Conservation (phyloP, 2,797 vertebrate species). For the Acanthurus tractus region DNA sequence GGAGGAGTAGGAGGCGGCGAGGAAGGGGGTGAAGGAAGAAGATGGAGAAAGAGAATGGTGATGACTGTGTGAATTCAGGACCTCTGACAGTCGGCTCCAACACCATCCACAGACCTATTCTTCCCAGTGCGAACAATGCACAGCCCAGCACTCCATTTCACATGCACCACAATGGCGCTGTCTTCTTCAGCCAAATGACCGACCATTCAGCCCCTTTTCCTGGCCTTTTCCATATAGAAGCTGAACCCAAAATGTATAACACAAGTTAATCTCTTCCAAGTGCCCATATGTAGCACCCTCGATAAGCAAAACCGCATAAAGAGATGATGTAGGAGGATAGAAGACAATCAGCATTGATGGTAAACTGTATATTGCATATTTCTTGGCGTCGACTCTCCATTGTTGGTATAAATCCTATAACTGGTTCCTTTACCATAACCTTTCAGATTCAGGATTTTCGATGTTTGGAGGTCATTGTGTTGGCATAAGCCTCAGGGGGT, state of each 20-base stretch:
- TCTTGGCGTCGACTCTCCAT: not conserved
- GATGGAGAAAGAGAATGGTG: constrained; percentile 5
- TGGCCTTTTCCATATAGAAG: not conserved
- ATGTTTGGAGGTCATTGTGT: not conserved
- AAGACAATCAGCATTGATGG: not conserved
- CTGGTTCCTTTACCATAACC: not conserved
- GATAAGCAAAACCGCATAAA: not conserved
- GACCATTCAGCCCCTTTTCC: constrained; percentile 20
- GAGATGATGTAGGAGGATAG: not conserved
- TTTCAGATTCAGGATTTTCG: not conserved
- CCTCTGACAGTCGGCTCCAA: constrained; percentile 44
- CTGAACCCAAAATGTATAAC: not conserved
- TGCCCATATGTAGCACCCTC: not conserved
- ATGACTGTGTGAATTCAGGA: constrained; percentile 36
- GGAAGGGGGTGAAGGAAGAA: not conserved
- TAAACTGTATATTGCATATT: not conserved
- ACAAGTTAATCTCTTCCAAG: not conserved
- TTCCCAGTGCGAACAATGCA: constrained; percentile 31
- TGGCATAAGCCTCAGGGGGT: too few species aligned
- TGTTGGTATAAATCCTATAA: not conserved
- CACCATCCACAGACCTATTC: constrained; percentile 45
- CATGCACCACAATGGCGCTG: constrained; percentile 25
- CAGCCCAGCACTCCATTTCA: constrained; percentile 36
- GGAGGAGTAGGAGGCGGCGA: not conserved
- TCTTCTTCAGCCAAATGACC: constrained; percentile 17